A percentile compares a stretch with the other conserved stretches of the same genome.
phyloP scores from a whole-genome alignment of 2,888 invertebrate species.

The Hypena proboscidalis region DNA sequence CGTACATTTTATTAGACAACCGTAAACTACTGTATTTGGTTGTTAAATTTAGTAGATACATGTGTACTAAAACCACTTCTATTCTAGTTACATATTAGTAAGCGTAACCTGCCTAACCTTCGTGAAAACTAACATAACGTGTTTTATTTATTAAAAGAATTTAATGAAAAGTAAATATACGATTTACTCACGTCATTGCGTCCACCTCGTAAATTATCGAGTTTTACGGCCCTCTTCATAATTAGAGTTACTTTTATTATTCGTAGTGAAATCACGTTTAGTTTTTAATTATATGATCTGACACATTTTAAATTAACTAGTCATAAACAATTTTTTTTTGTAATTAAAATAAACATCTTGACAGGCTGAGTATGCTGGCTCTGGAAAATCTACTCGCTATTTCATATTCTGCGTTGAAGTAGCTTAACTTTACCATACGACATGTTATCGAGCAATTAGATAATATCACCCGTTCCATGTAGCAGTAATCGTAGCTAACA shows the following conservation, averaged over 20 bases:
- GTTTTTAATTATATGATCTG: conserved; percentile 6
- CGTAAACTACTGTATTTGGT: too few species aligned
- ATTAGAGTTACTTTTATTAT: conserved; percentile 16
- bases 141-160: too few species aligned
- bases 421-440: conserved; percentile 23
- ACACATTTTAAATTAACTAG: neutral
- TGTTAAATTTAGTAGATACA: too few species aligned
- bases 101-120: too few species aligned
- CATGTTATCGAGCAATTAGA: conserved; percentile 15
- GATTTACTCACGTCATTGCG: conserved; percentile 2
- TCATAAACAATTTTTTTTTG: too few species aligned
- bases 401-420: conserved; percentile 16
- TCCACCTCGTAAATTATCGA: conserved; percentile 14
- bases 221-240: conserved; percentile 10
- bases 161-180: neutral
- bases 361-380: too few species aligned
- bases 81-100: too few species aligned
- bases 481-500: conserved; percentile 15
- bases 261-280: neutral
- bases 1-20: too few species aligned
- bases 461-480: conserved; percentile 35
- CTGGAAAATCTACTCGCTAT: too few species aligned
- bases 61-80: too few species aligned
- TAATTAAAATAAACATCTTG: too few species aligned
- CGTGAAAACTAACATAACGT: too few species aligned